Evolutionary conservation across 2,888 invertebrate species (phyloP).

Genomic region (Dryococelus australis): DNA sequence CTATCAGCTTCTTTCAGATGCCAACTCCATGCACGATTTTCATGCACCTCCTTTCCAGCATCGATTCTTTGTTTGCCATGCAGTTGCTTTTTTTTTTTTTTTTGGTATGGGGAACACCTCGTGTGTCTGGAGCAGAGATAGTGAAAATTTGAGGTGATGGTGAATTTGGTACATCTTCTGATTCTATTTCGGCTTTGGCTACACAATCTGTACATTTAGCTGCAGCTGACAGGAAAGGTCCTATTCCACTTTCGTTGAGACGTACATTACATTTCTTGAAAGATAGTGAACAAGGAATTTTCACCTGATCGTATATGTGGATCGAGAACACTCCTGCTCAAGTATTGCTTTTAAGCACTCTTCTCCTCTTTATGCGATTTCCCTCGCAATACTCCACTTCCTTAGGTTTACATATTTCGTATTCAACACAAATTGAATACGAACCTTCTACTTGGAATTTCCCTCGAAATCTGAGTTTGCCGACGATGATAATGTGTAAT

Average conservation of each 20-base stretch:
- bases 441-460: not conserved
- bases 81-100: not conserved
- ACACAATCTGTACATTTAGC: not conserved
- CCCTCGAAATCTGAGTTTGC: too few species aligned
- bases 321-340: not conserved
- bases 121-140: not conserved
- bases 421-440: not conserved
- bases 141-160: not conserved
- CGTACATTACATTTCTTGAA: too few species aligned
- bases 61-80: not conserved
- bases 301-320: not conserved
- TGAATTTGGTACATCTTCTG: not conserved
- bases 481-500: not conserved
- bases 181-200: not conserved
- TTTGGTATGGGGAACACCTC: not conserved
- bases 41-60: not conserved
- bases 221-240: not conserved
- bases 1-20: not conserved
- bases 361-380: not conserved
- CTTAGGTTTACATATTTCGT: not conserved
- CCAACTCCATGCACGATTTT: not conserved
- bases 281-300: too few species aligned
- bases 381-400: not conserved
- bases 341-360: not conserved
- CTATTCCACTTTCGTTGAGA: too few species aligned